phyloP scores from a whole-genome alignment of 2,113 vertebrate species.

The Hippocampus comes region DNA sequence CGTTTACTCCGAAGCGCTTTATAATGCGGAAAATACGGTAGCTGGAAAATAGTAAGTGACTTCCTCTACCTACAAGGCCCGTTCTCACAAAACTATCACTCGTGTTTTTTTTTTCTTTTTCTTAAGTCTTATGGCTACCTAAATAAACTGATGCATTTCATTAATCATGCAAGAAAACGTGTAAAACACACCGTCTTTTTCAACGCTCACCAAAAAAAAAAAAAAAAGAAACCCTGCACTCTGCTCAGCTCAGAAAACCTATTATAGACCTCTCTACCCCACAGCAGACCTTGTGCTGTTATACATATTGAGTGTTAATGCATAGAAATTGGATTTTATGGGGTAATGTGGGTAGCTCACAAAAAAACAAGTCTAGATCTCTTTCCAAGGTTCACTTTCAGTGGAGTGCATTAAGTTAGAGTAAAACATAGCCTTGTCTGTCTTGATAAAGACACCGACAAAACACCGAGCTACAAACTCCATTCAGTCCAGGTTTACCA shows the following conservation, averaged over 20 bases:
- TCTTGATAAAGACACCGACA: slow-evolving; percentile 6
- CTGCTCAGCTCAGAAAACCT: not conserved
- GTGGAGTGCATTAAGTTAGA: not conserved
- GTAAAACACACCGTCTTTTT: no score
- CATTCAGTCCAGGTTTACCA: not conserved
- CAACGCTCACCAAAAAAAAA: not conserved
- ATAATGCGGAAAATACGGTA: not conserved
- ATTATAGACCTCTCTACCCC: not conserved
- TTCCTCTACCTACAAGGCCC: not conserved
- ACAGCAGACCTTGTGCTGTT: not conserved
- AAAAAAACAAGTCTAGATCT: not conserved
- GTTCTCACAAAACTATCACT: no score
- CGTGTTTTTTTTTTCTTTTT: no score
- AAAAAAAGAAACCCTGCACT: not conserved
- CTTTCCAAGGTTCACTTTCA: not conserved
- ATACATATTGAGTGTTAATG: not conserved
- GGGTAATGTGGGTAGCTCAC: not conserved
- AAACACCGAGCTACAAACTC: not conserved
- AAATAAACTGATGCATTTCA: no score
- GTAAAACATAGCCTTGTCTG: slow-evolving; percentile 6
- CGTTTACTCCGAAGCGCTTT: no score
- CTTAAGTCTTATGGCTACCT: no score
- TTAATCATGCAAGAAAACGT: no score
- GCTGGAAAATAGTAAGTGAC: not conserved
- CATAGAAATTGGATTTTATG: not conserved